A percentile compares a stretch with the other conserved stretches of the same genome.
These are phyloP conservation scores for Cnemophilus loriae DNA, from an alignment of 2,113 vertebrate species.

Conservation along the genomic window DNA sequence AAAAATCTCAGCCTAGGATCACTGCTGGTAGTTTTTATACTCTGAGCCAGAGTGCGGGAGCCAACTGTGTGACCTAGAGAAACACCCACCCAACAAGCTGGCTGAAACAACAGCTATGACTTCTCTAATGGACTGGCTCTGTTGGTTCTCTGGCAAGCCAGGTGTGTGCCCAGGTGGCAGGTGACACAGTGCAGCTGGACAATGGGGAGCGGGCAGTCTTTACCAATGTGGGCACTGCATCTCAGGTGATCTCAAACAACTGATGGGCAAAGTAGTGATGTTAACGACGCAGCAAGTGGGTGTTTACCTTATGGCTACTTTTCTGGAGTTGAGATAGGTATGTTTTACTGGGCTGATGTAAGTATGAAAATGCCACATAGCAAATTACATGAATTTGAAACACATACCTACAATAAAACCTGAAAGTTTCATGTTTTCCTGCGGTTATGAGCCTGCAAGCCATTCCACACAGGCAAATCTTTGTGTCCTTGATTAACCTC, in stretches of 20 bases:
- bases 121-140: neutral
- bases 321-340: neutral
- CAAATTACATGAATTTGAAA: neutral
- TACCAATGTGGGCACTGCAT: too few species aligned
- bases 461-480: neutral
- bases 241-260: neutral
- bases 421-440: neutral
- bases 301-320: neutral
- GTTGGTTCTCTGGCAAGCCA: rapidly evolving
- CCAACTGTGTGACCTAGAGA: neutral
- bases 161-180: neutral
- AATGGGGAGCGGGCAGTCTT: rapidly evolving
- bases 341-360: neutral
- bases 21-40: neutral
- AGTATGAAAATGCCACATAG: neutral
- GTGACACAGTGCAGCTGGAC: neutral
- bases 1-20: neutral
- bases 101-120: neutral
- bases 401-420: neutral
- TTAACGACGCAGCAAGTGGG: rapidly evolving
- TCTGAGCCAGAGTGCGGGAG: neutral
- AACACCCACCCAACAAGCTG: neutral
- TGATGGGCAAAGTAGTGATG: neutral
- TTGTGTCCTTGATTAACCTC: neutral
- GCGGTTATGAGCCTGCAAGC: neutral